Evolutionary conservation across 2,113 vertebrate species (phyloP), one percentile per base, ranked within the genome.

Genomic region (Epinephelus fuscoguttatus): DNA sequence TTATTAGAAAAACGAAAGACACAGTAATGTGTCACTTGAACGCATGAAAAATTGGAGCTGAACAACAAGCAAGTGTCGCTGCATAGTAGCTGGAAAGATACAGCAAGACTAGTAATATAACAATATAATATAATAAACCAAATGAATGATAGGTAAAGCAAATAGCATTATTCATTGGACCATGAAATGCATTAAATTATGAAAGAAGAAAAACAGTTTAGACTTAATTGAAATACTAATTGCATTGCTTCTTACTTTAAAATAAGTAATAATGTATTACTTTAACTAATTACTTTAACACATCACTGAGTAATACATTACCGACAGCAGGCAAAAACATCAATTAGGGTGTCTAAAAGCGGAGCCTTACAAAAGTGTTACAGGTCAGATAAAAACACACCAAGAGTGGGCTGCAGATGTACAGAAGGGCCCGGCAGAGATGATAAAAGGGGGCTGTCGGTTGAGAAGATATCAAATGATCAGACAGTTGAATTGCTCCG

Each of bases 401-500:
- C 3, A 42, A 63, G 75, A 40, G 77, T 27, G 70, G 69, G 69
- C 75, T 45, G 55, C 1, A 60, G 33, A 42, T 63, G 70, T 73
- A 64, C 61, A 42, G 25, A 69, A 70, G 72, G 19, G 75, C 81
- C 55, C 9, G 0, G n/a, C 64, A 40, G 70, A 50, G 61, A 80
- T 61, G 49, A 90, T 89, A 75, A 80, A 81, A 78, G 17, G 15
- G 4, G 42, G 42, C 47, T 82, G 84, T 63, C 68, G 71, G 71
- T 45, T 63, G 83, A 78, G 63, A 64, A 84, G 68, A 77, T 73
- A 91, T 89, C 78, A 63, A 68, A 80, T 47, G 47, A 83, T 75
- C 64, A 81, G 87, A 91, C 88, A 77, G 75, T 30, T 60, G 82
- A 88, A 86, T 81, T 79, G 79, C 83, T 84, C 71, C 27, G 76